phyloP scores from a whole-genome alignment of 2,113 vertebrate genomes.

The Platycercus adscitus region DNA sequence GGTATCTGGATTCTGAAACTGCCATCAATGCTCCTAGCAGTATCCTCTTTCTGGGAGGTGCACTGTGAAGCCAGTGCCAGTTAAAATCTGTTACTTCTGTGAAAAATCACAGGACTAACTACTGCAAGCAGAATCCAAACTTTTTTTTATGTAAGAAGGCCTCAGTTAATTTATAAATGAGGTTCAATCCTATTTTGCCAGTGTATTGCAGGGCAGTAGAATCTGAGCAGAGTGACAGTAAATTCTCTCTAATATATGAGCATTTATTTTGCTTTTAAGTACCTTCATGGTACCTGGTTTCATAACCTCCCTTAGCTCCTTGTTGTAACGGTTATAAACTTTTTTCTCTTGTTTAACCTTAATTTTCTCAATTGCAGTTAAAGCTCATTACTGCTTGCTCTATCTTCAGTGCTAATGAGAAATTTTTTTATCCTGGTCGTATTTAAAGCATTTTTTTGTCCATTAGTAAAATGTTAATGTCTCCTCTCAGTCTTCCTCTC shows the following conservation, averaged over 20 bases:
- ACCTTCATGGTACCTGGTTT: not conserved
- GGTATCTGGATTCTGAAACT: not conserved
- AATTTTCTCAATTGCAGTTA: not conserved
- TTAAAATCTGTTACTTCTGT: not conserved
- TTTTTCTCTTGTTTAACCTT: not conserved
- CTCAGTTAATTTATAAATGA: not conserved
- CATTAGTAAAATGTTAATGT: not conserved
- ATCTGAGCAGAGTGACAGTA: not conserved
- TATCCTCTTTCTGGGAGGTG: not conserved
- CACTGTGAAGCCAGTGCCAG: not conserved
- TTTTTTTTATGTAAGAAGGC: not conserved
- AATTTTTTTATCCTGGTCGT: not conserved
- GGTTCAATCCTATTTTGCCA: not conserved
- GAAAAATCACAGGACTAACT: not conserved
- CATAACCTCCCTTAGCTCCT: not conserved
- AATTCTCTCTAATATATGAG: not conserved
- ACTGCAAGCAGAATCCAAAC: not conserved
- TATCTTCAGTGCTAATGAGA: not conserved
- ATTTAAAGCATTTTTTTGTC: not conserved
- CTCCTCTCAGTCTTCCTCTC: not conserved
- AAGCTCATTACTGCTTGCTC: not conserved
- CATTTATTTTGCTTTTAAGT: constrained; percentile 27
- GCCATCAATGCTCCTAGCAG: not conserved
- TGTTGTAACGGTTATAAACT: not conserved
- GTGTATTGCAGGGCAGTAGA: not conserved